These are phyloP conservation scores for Netelia virgata DNA, from an alignment of 2,888 invertebrate genomes.

Conservation along the genomic window DNA sequence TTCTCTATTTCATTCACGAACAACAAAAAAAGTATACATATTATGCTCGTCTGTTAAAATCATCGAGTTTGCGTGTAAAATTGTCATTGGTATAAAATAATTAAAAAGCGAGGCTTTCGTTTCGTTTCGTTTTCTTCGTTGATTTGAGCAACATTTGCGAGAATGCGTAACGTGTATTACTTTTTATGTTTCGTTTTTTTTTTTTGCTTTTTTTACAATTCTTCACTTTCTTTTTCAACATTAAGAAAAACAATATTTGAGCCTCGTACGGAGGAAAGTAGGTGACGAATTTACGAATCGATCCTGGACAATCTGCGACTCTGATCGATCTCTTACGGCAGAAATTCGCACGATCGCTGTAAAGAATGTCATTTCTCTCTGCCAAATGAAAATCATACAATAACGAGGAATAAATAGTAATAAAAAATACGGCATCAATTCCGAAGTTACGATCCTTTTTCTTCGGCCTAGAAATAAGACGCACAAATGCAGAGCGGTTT, in stretches of 20 bases:
- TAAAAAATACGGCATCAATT: constrained; percentile 48
- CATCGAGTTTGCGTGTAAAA: constrained; percentile 41
- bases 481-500: constrained; percentile 11
- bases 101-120: constrained; percentile 45
- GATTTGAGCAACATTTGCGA: constrained; percentile 61
- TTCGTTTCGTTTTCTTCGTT: constrained; percentile 55
- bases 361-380: background rate
- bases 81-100: constrained; percentile 52
- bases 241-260: constrained; percentile 47
- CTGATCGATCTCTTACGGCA: no score
- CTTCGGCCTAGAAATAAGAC: background rate
- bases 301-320: background rate
- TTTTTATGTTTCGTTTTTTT: background rate
- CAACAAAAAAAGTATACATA: constrained; percentile 36
- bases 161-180: constrained; percentile 20
- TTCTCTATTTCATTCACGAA: constrained; percentile 39
- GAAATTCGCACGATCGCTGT: background rate
- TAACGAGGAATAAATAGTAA: constrained; percentile 5
- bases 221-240: constrained; percentile 28
- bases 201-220: background rate
- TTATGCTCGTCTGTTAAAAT: constrained; percentile 53
- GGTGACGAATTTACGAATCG: background rate
- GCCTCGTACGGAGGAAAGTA: background rate
- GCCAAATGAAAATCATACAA: background rate
- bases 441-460: constrained; percentile 28